These are phyloP conservation scores for Hydrozoanthus tunicans DNA, from an alignment of 64 coral and sea anemone genomes.

Conservation along the genomic window DNA sequence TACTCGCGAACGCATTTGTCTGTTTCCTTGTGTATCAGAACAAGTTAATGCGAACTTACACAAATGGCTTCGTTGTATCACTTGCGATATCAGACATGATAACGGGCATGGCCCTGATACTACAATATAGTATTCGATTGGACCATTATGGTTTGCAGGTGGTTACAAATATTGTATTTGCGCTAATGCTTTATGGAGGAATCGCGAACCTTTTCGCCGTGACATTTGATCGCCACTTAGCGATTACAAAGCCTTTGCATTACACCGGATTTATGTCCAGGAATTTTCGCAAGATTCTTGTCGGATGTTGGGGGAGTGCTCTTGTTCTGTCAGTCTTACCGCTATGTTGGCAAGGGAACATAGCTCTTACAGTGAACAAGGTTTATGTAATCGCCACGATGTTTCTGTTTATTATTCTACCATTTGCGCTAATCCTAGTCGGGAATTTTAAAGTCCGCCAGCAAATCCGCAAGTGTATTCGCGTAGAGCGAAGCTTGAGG, in stretches of 20 bases:
- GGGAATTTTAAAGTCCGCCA: slow-evolving; percentile 30
- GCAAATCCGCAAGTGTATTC: slow-evolving; percentile 44
- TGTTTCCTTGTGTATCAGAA: slow-evolving; percentile 35
- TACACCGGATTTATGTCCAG: slow-evolving; percentile 34
- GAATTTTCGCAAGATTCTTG: slow-evolving; percentile 47
- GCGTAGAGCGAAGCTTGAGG: not conserved
- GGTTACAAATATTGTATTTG: slow-evolving; percentile 28
- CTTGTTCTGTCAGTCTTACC: slow-evolving; percentile 12
- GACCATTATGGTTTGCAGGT: slow-evolving; percentile 39
- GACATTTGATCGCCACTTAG: slow-evolving; percentile 26
- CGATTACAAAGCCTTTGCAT: slow-evolving; percentile 8
- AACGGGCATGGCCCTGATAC: slow-evolving; percentile 31
- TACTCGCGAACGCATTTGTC: slow-evolving; percentile 34
- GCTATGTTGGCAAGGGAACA: slow-evolving; percentile 27
- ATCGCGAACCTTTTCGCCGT: slow-evolving; percentile 35
- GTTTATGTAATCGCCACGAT: slow-evolving; percentile 15
- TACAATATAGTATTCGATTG: slow-evolving; percentile 45
- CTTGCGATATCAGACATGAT: slow-evolving; percentile 57
- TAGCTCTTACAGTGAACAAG: slow-evolving; percentile 11
- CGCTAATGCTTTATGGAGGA: slow-evolving; percentile 37
- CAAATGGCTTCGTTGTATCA: slow-evolving; percentile 54
- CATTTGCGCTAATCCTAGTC: slow-evolving; percentile 15
- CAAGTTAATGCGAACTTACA: slow-evolving; percentile 41
- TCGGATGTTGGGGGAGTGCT: slow-evolving; percentile 22
- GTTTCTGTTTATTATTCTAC: slow-evolving; percentile 18